Percentiles rank a stretch among this genome's conserved stretches.
phyloP scores from a whole-genome alignment of 2,888 invertebrate genomes.

The Nycteola revayana region DNA sequence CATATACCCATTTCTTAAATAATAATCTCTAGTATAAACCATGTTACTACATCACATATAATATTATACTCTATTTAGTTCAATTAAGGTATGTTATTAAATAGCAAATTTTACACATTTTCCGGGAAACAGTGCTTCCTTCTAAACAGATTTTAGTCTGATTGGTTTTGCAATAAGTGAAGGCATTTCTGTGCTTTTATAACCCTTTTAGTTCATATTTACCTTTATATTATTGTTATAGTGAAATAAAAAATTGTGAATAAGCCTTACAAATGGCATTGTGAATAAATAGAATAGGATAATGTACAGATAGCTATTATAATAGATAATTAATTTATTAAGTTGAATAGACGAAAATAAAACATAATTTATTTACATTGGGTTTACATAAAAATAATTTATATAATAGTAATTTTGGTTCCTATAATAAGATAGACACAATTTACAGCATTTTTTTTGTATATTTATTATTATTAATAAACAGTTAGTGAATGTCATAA shows the following conservation, averaged over 20 bases:
- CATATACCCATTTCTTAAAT: no score
- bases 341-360: conserved; percentile 46
- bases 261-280: conserved; percentile 31
- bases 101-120: no score
- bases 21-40: no score
- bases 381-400: conserved; percentile 41
- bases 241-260: conserved; percentile 17
- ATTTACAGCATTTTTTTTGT: conserved; percentile 59
- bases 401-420: conserved; percentile 69
- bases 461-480: conserved; percentile 59
- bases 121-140: no score
- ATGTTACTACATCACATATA: no score
- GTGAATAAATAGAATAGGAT: conserved; percentile 48
- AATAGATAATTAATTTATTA: conserved; percentile 60
- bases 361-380: conserved; percentile 68
- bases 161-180: conserved; percentile 10
- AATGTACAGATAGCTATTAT: conserved; percentile 68
- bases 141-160: no score
- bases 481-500: no score
- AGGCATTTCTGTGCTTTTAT: conserved; percentile 17
- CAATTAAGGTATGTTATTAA: no score
- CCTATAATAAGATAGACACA: conserved; percentile 75
- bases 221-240: conserved; percentile 10
- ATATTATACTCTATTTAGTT: no score
- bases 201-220: conserved; percentile 17